Conservation (phyloP, 2,888 invertebrate species). For the Diarsia brunnea region DNA sequence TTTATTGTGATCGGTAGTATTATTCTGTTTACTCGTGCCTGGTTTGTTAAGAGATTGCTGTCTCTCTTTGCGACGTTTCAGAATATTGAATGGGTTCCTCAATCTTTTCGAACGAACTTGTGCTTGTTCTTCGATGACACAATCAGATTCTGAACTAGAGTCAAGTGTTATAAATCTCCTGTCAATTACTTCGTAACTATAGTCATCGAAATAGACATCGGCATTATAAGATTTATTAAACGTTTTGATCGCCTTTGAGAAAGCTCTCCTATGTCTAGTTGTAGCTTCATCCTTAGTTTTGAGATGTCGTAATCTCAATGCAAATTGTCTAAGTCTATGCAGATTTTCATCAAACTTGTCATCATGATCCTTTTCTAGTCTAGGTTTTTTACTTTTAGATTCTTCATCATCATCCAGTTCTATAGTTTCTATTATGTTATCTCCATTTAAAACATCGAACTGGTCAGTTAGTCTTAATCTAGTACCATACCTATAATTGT, state of each 20-base stretch:
- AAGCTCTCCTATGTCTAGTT: slow-evolving; percentile 79
- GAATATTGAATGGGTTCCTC: slow-evolving; percentile 83
- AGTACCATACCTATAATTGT: slow-evolving; percentile 78
- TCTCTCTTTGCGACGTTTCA: slow-evolving; percentile 77
- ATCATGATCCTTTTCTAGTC: slow-evolving; percentile 58
- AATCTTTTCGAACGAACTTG: slow-evolving; percentile 73
- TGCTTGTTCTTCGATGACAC: slow-evolving; percentile 71
- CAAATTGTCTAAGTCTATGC: slow-evolving; percentile 75
- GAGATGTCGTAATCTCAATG: slow-evolving; percentile 75
- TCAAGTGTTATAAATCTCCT: slow-evolving; percentile 78
- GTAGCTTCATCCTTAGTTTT: slow-evolving; percentile 73
- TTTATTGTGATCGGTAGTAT: slow-evolving; percentile 12
- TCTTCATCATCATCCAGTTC: slow-evolving; percentile 81
- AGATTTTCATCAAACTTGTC: slow-evolving; percentile 76
- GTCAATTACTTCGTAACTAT: slow-evolving; percentile 77
- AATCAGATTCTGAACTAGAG: slow-evolving; percentile 83
- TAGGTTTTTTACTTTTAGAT: slow-evolving; percentile 72
- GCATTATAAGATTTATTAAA: slow-evolving; percentile 83
- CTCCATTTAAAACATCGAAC: slow-evolving; percentile 75
- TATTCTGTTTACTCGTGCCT: slow-evolving; percentile 50
- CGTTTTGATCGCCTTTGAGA: slow-evolving; percentile 81
- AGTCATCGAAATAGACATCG: slow-evolving; percentile 77
- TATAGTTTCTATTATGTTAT: slow-evolving; percentile 81
- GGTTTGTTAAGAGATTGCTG: slow-evolving; percentile 46
- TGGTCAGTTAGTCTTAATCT: slow-evolving; percentile 73